These are phyloP conservation scores for Proterorhinus semilunaris DNA, from an alignment of 2,113 vertebrate genomes.

Conservation along the genomic window DNA sequence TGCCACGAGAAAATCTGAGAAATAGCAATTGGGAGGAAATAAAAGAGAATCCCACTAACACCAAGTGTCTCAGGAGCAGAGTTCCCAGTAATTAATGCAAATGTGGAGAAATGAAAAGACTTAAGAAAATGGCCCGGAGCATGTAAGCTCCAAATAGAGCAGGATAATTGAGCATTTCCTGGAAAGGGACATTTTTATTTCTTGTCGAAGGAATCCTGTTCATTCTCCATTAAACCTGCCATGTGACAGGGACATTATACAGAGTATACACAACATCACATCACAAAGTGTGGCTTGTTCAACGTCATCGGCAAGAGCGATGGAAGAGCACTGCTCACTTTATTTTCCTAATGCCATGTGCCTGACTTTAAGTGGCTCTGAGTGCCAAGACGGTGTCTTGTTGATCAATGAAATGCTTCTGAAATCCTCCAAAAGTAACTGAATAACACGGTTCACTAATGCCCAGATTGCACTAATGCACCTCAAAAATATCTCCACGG, in stretches of 20 bases:
- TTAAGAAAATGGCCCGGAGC: conserved; percentile 37
- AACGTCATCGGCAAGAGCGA: conserved; percentile 7
- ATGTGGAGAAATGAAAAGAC: conserved; percentile 21
- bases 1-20: conserved; percentile 43
- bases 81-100: conserved; percentile 38
- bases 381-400: conserved; percentile 52
- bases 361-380: conserved; percentile 30
- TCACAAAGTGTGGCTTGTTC: conserved; percentile 28
- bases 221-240: conserved; percentile 25
- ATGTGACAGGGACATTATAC: neutral
- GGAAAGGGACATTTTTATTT: conserved; percentile 30
- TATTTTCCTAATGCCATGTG: conserved; percentile 41
- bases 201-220: conserved; percentile 4
- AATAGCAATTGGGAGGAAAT: conserved; percentile 35
- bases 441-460: conserved; percentile 52
- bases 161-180: conserved; percentile 28
- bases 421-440: conserved; percentile 62
- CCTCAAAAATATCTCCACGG: conserved; percentile 44
- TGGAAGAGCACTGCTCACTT: conserved; percentile 13
- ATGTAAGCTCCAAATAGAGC: conserved; percentile 21
- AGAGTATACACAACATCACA: conserved; percentile 29
- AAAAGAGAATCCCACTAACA: conserved; percentile 36
- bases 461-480: conserved; percentile 64
- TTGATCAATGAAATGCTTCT: conserved; percentile 54
- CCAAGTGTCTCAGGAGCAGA: conserved; percentile 34